These are phyloP conservation scores for Caenorhabditis sp. DNA, from an alignment of 2,888 invertebrate genomes.

Conservation along the genomic window DNA sequence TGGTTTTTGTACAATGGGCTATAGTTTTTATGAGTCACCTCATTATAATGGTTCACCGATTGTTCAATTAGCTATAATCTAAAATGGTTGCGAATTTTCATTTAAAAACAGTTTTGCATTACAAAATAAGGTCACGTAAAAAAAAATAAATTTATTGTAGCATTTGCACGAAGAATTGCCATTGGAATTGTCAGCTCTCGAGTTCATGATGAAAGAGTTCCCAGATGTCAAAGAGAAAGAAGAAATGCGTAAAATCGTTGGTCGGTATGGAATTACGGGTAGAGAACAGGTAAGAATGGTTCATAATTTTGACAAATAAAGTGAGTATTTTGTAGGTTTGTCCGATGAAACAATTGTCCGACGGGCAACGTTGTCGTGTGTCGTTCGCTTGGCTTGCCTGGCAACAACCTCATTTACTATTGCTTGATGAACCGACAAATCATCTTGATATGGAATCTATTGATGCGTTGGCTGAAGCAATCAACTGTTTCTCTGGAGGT, in stretches of 20 bases:
- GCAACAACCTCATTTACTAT: slow-evolving; percentile 91
- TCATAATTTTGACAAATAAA: background rate
- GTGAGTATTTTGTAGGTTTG: slow-evolving; percentile 78
- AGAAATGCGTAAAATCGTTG: slow-evolving; percentile 98
- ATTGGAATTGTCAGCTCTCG: slow-evolving; percentile 90
- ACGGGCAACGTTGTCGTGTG: slow-evolving; percentile 96
- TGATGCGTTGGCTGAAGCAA: slow-evolving; percentile 94
- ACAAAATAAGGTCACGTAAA: background rate
- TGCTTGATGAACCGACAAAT: slow-evolving; percentile 84
- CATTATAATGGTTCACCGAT: too few species aligned
- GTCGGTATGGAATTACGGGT: slow-evolving; percentile 94
- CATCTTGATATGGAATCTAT: slow-evolving; percentile 84
- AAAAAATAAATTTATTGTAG: slow-evolving; percentile 57
- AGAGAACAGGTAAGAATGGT: slow-evolving; percentile 82
- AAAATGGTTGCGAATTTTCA: background rate
- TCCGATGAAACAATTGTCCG: slow-evolving; percentile 91
- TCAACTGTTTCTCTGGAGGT: slow-evolving; percentile 96
- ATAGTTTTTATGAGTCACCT: background rate
- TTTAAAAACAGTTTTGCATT: background rate
- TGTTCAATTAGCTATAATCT: background rate
- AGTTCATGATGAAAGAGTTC: slow-evolving; percentile 97
- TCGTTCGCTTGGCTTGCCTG: slow-evolving; percentile 98
- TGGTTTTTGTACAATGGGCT: too few species aligned
- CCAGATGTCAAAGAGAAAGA: slow-evolving; percentile 96
- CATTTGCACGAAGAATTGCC: slow-evolving; percentile 95